A percentile compares a stretch with the other conserved stretches of the same genome.
These are phyloP conservation scores for Drosophila littoralis DNA, from an alignment of 1,140 invertebrate genomes.

Conservation along the genomic window DNA sequence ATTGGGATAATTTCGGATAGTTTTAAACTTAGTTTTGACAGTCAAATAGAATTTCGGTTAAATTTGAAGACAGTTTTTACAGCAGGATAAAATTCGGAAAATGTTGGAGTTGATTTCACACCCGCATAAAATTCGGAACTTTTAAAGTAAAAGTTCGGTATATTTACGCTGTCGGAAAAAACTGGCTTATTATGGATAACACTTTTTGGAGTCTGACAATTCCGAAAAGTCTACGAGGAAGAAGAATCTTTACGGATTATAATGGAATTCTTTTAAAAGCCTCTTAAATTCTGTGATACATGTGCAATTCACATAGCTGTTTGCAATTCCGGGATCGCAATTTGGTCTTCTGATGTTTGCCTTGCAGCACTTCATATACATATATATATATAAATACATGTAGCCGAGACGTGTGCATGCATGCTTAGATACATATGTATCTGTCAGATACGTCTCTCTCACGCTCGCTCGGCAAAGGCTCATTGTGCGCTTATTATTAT, in stretches of 20 bases:
- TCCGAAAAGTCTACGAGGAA: too few species aligned
- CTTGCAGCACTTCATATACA: constrained; percentile 1
- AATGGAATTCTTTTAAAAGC: neutral
- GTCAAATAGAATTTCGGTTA: neutral
- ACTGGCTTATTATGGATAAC: neutral
- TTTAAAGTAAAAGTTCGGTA: neutral
- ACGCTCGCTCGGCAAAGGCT: constrained; percentile 10
- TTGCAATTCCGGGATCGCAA: constrained; percentile 21
- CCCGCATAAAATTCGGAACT: neutral
- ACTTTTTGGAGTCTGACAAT: too few species aligned
- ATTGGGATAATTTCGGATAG: neutral
- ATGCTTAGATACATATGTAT: constrained; percentile 32
- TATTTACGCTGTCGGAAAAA: neutral
- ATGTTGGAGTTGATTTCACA: neutral
- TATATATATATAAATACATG: too few species aligned
- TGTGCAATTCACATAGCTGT: neutral
- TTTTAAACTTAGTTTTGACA: neutral
- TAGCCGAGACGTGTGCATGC: constrained; percentile 9
- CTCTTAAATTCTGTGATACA: neutral
- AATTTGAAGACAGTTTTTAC: neutral
- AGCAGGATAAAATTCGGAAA: neutral
- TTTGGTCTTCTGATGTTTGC: constrained; percentile 1
- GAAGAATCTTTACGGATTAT: neutral
- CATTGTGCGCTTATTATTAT: constrained; percentile 48
- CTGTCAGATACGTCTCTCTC: constrained; percentile 40